phyloP scores from a whole-genome alignment of 2,113 vertebrate genomes.

The Hirundichthys speculiger region DNA sequence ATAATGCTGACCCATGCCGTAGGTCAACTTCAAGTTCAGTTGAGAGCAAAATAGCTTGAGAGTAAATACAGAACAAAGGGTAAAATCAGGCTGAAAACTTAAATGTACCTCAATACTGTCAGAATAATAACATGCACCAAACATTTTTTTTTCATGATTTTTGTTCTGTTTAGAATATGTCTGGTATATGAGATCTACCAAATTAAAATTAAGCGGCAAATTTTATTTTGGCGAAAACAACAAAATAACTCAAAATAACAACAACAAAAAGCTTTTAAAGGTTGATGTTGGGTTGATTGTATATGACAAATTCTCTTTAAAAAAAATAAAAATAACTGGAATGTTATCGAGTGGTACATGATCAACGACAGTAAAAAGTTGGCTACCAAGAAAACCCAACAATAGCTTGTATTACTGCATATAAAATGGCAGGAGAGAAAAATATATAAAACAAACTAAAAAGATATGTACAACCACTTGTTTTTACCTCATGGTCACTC shows the following conservation, averaged over 20 bases:
- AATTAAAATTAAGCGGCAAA: slow-evolving; percentile 97
- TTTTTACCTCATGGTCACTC: slow-evolving; percentile 87
- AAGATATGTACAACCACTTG: slow-evolving; percentile 97
- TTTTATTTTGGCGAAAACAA: slow-evolving; percentile 85
- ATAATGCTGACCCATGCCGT: slow-evolving; percentile 94
- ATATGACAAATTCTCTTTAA: slow-evolving; percentile 89
- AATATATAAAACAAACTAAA: slow-evolving; percentile 82
- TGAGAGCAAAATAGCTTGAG: slow-evolving; percentile 95
- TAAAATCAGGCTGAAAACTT: slow-evolving; percentile 91
- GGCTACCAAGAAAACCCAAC: slow-evolving; percentile 95
- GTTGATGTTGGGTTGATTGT: slow-evolving; percentile 87
- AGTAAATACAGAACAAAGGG: slow-evolving; percentile 80
- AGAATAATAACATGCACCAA: slow-evolving; percentile 89
- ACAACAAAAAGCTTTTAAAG: slow-evolving; percentile 48
- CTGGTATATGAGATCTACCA: slow-evolving; percentile 97
- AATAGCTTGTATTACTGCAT: slow-evolving; percentile 98
- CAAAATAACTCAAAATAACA: too few relatives aligned
- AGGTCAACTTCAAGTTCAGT: slow-evolving; percentile 94
- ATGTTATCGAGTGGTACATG: slow-evolving; percentile 91
- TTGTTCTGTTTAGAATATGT: slow-evolving; percentile 82
- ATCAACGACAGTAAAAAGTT: slow-evolving; percentile 91
- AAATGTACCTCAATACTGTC: slow-evolving; percentile 90
- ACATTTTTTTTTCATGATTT: slow-evolving; percentile 76
- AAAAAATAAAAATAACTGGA: slow-evolving; percentile 93
- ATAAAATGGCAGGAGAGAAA: slow-evolving; percentile 94